phyloP scores from a whole-genome alignment of 2,797 vertebrate genomes.

The Acipenser transmontanus region DNA sequence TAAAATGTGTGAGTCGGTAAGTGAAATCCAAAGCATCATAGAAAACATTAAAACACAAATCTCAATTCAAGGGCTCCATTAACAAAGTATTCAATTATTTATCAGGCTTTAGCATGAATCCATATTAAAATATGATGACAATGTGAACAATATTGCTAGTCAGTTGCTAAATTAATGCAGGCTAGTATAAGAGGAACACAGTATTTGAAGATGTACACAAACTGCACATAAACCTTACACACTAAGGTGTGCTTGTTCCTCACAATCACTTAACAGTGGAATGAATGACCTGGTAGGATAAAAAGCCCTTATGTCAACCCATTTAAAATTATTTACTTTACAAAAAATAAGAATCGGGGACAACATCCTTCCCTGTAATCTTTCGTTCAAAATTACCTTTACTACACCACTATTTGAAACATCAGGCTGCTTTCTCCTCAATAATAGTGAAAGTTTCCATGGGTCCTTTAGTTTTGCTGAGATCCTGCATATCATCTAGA shows the following conservation, averaged over 20 bases:
- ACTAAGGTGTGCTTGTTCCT: conserved; percentile 16
- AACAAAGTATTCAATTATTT: too few species aligned
- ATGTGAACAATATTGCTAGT: too few species aligned
- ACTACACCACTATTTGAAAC: conserved; percentile 14
- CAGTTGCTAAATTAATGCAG: conserved; percentile 7
- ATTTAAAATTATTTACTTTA: not conserved
- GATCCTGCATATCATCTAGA: conserved; percentile 81
- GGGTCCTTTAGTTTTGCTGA: conserved; percentile 66
- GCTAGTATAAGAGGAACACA: conserved; percentile 25
- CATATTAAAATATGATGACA: too few species aligned
- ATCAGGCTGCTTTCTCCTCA: conserved; percentile 56
- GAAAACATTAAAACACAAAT: too few species aligned
- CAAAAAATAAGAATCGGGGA: conserved; percentile 9
- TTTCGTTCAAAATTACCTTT: conserved; percentile 3
- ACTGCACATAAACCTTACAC: conserved; percentile 10
- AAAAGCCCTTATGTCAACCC: conserved; percentile 14
- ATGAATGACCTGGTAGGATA: conserved; percentile 1
- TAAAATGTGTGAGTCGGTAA: too few species aligned
- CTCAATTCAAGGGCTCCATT: too few species aligned
- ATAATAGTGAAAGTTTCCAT: conserved; percentile 67
- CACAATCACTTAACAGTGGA: conserved; percentile 15
- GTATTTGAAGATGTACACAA: conserved; percentile 49
- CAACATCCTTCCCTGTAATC: conserved; percentile 41
- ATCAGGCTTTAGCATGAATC: too few species aligned
- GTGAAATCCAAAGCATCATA: too few species aligned